Percentiles rank a stretch among this genome's conserved stretches.
These are phyloP conservation scores for Amphipoea oculea DNA, from an alignment of 2,888 invertebrate species.

Conservation along the genomic window DNA sequence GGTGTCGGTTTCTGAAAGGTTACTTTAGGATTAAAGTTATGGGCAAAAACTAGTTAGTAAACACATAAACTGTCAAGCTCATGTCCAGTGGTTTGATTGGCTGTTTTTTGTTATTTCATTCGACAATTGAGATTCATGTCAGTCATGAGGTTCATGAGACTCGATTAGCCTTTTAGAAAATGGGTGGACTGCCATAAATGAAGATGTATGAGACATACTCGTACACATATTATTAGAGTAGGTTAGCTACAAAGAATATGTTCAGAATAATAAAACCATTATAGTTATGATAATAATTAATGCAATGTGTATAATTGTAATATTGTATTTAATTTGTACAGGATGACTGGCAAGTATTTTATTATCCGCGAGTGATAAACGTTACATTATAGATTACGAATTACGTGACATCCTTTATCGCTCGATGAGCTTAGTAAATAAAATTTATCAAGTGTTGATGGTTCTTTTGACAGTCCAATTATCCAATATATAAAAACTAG, in stretches of 20 bases:
- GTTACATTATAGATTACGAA: conserved; percentile 13
- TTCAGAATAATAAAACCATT: conserved; percentile 20
- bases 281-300: conserved; percentile 10
- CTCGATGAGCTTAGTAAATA: not conserved
- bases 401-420: conserved; percentile 17
- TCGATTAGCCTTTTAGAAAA: not conserved
- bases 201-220: not conserved
- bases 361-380: conserved; percentile 42
- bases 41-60: not conserved
- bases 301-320: not conserved
- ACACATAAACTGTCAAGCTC: not conserved
- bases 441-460: conserved; percentile 4
- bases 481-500: not conserved
- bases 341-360: conserved; percentile 56
- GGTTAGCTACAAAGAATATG: conserved; percentile 21
- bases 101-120: not conserved
- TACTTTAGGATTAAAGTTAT: not conserved
- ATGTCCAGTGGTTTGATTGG: not conserved
- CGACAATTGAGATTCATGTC: not conserved
- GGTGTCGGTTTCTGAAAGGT: no score
- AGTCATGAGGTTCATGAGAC: no score
- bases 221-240: not conserved
- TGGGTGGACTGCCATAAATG: not conserved
- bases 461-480: conserved; percentile 1
- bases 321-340: conserved; percentile 25